Evolutionary conservation across 2,113 vertebrate genomes (phyloP), one percentile per base, ranked within the genome.

Genomic region (Dasypus novemcinctus): DNA sequence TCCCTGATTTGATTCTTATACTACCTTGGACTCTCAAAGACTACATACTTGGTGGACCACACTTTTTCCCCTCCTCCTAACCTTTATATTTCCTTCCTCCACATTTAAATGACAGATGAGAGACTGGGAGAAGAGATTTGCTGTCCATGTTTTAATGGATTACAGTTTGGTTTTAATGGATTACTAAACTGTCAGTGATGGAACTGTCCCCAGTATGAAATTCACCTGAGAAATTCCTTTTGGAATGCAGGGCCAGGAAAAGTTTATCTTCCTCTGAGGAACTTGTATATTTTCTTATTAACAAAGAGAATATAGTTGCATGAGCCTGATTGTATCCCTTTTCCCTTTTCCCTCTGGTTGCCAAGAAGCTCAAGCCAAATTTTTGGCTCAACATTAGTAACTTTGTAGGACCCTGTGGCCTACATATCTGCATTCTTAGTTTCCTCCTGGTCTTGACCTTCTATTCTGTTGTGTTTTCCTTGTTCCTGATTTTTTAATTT

Each of bases 371-470:
- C 93, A 96, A 88, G 95, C 75, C 94, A 96, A 79, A 75, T 38
- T 95, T 97, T 96, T 96, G 96, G 94, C 96, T 94, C 59, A 68
- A 72, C 79, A 91, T 95, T 82, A 95, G 88, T 92, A 91, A 75
- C 75, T 97, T 83, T 86, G 41, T 87, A 52, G 49, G 94, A 87
- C 95, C 95, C 96, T 97, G 69, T 97, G 97, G 83, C 97, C 97
- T 95, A 97, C 96, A 97, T 96, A 93, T 86, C 97, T 97, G 97
- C 91, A 36, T 95, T 96, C 93, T 96, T 90, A 96, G 97, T 96
- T 97, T 97, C 94, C 97, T 97, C 78, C 91, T 97, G 89, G n/a
- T 94, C 75, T 96, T 97, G 97, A 97, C 97, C 97, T 97, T 97
- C 94, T 95, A 63, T 97, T 95, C 90, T 96, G 93, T 80, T 80